Base-by-base conservation (phyloP, 2,797 vertebrate genomes). In the Adelosebastes latens region DNA sequence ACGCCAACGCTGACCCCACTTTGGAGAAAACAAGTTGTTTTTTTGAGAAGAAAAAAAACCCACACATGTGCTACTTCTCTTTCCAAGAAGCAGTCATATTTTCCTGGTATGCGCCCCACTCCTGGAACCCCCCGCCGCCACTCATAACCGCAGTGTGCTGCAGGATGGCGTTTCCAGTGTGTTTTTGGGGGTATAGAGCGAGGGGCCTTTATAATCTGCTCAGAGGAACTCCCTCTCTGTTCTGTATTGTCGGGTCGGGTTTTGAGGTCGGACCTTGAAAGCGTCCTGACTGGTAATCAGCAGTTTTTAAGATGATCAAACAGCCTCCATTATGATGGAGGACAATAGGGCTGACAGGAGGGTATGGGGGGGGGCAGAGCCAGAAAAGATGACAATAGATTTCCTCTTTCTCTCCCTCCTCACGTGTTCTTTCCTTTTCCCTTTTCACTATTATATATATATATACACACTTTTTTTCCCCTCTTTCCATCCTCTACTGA, bases 301-400 rank as follows among this genome's bases (percentile, higher is more conserved):
- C 52, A 80, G 73, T 91, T 92, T 90, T 86, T 73, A 87, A 80
- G 77, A 81, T 91, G 88, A 93, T 94, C 90, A 94, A 93, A 93
- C 87, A 18, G 62, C 32, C 80, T 82, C 89, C 62, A 83, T 94
- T 93, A 90, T 93, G 85, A 87, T 14, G 58, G 63, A 71, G 86
- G 85, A 94, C 93, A 94, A 93, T 82, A 58, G 80, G 36, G 39
- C 74, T 86, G 90, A 91, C 90, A 88, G 87, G 66, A 75, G 72
- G 69, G 67, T 76, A 49, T 36, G 72, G 69, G 4, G 18, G 29
- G 65, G 60, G 66, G 77, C 12, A 13, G 24, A 46, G 66, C 55
- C 67, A 29, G 63, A 70, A 81, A 36, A 75, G 58, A 80, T 66
- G 64, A 91, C 85, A 92, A 92, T 87, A 88, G 90, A 63, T 82